Percentiles rank a stretch among this genome's conserved stretches.
Conservation (phyloP, 1,140 invertebrate genomes). For the Wasmannia auropunctata region DNA sequence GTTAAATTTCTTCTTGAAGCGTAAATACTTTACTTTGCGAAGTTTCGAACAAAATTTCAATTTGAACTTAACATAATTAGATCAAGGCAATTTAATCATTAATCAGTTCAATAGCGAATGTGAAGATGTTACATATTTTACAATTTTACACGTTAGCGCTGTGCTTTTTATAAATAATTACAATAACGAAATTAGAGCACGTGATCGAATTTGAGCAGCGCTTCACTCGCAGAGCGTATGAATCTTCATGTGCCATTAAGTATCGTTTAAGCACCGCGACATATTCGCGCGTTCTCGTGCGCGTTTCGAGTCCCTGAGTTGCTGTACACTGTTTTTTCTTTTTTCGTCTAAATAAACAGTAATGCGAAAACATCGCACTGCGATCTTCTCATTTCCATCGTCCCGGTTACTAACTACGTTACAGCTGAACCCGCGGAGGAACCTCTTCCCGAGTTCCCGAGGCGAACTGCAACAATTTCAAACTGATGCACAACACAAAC, state of each 20-base stretch:
- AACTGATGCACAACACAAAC: background rate
- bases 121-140: background rate
- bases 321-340: constrained; percentile 64
- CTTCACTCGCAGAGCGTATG: constrained; percentile 39
- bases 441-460: background rate
- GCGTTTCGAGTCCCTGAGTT: constrained; percentile 38
- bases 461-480: background rate
- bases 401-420: constrained; percentile 11
- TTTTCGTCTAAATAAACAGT: constrained; percentile 66
- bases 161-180: background rate
- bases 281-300: constrained; percentile 24
- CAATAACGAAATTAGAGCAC: background rate
- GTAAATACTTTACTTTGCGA: background rate
- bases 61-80: background rate
- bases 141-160: background rate
- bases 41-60: background rate
- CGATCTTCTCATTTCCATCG: constrained; percentile 52
- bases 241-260: constrained; percentile 59
- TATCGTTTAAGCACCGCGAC: constrained; percentile 35
- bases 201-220: constrained; percentile 11
- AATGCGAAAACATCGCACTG: constrained; percentile 53
- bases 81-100: background rate
- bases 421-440: background rate
- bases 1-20: background rate
- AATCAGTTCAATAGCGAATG: background rate